Conservation (phyloP, 1,140 invertebrate genomes). For the Calliphora vicina region DNA sequence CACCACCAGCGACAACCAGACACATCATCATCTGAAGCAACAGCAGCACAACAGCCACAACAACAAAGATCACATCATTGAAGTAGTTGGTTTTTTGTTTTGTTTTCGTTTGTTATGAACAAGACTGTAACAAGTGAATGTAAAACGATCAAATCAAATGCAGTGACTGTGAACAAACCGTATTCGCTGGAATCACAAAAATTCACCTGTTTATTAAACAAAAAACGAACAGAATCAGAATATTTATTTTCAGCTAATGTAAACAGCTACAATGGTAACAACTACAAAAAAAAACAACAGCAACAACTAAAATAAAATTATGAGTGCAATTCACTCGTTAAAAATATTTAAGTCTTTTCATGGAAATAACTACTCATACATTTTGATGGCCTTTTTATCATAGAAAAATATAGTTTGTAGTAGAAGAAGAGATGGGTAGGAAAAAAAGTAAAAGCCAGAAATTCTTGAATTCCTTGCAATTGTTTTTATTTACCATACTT, state of each 20-base stretch:
- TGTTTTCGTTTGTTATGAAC: too few relatives aligned
- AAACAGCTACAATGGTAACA: not conserved
- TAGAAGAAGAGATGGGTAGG: not conserved
- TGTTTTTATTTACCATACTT: not conserved
- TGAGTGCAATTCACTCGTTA: slow-evolving; percentile 24
- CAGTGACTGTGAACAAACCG: not conserved
- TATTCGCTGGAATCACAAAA: not conserved
- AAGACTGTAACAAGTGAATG: slow-evolving; percentile 13
- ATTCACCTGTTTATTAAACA: slow-evolving; percentile 31
- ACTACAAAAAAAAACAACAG: not conserved
- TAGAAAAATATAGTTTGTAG: too few relatives aligned
- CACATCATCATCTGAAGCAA: not conserved
- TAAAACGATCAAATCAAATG: not conserved
- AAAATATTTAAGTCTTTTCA: slow-evolving; percentile 1
- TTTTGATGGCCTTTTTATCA: not conserved
- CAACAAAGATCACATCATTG: not conserved
- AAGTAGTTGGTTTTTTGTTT: not conserved
- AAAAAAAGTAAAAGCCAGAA: not conserved
- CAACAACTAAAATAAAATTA: slow-evolving; percentile 11
- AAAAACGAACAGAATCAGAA: not conserved
- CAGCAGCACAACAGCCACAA: not conserved
- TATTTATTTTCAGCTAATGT: not conserved
- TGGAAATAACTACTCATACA: not conserved
- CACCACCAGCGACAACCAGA: slow-evolving; percentile 30
- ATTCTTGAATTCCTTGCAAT: slow-evolving; percentile 16